Conservation (phyloP, 35 echinoderm and acorn worm genomes). For the Eucidaris tribuloides region DNA sequence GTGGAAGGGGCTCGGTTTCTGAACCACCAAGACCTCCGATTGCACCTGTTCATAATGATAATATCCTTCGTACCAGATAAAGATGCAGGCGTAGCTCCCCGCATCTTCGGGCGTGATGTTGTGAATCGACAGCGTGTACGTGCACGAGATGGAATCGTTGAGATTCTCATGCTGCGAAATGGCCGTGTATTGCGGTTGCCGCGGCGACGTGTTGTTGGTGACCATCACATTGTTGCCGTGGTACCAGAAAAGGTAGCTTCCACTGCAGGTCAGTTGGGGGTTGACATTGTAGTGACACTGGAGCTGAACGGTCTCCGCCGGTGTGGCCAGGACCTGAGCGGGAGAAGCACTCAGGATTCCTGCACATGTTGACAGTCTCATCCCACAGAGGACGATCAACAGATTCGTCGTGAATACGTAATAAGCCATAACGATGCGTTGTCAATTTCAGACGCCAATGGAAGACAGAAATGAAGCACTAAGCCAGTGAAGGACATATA, state of each 20-base stretch:
- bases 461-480: no score
- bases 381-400: no score
- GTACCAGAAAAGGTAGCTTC: slow-evolving; percentile 27
- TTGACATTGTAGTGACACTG: slow-evolving; percentile 22
- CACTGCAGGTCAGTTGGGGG: not conserved
- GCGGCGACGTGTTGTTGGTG: not conserved
- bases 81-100: slow-evolving; percentile 10
- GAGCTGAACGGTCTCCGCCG: slow-evolving; percentile 14
- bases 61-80: slow-evolving; percentile 22
- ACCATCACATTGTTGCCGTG: slow-evolving; percentile 30
- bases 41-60: slow-evolving; percentile 12
- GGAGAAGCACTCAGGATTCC: slow-evolving; percentile 23
- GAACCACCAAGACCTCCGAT: not conserved
- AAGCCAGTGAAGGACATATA: no score
- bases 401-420: no score
- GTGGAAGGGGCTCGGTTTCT: not conserved
- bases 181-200: not conserved
- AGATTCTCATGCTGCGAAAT: not conserved
- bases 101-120: not conserved
- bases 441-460: no score
- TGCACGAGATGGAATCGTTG: slow-evolving; percentile 6
- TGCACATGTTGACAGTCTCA: no score
- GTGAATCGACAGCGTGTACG: not conserved
- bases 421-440: no score
- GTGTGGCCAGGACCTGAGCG: not conserved